A percentile compares a stretch with the other conserved stretches of the same genome.
Evolutionary conservation across 2,888 invertebrate genomes (phyloP).

Genomic region (Taenaris catops): DNA sequence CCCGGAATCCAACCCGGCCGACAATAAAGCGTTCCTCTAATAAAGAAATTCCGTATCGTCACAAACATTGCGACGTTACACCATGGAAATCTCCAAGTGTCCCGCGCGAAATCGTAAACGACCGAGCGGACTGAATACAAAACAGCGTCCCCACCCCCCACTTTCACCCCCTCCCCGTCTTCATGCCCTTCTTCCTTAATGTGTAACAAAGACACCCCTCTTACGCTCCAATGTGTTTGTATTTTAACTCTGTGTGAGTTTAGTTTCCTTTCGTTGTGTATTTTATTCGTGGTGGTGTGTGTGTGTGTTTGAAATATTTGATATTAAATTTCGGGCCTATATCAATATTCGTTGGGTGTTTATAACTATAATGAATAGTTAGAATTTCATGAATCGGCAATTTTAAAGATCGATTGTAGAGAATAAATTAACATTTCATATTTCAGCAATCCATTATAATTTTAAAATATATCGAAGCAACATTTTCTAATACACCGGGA

Average conservation of each 20-base stretch:
- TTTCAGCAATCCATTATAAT: too few relatives aligned
- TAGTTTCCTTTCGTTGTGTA: slow-evolving; percentile 37
- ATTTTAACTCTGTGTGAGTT: slow-evolving; percentile 51
- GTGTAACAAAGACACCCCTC: slow-evolving; percentile 78
- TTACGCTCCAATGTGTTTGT: slow-evolving; percentile 65
- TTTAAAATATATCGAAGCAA: too few relatives aligned
- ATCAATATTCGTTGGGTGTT: slow-evolving; percentile 38
- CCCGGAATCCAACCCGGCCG: slow-evolving; percentile 20
- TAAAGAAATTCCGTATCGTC: slow-evolving; percentile 68
- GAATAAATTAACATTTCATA: too few relatives aligned
- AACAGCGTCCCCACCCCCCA: slow-evolving; percentile 48
- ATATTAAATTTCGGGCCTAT: slow-evolving; percentile 75
- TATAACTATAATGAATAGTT: slow-evolving; percentile 16
- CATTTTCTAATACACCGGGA: too few relatives aligned
- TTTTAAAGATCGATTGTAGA: slow-evolving; percentile 3
- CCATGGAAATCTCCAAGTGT: slow-evolving; percentile 69
- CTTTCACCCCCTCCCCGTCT: slow-evolving; percentile 39
- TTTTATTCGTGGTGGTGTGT: slow-evolving; percentile 25
- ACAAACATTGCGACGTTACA: slow-evolving; percentile 43
- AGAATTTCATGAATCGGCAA: slow-evolving; percentile 11
- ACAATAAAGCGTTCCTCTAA: slow-evolving; percentile 44
- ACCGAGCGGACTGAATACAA: slow-evolving; percentile 70
- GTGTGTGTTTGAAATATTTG: slow-evolving; percentile 64
- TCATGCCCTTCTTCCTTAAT: slow-evolving; percentile 76
- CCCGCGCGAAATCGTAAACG: slow-evolving; percentile 75